Base-by-base conservation (phyloP, 2,888 invertebrate species). In the Pecten maximus region DNA sequence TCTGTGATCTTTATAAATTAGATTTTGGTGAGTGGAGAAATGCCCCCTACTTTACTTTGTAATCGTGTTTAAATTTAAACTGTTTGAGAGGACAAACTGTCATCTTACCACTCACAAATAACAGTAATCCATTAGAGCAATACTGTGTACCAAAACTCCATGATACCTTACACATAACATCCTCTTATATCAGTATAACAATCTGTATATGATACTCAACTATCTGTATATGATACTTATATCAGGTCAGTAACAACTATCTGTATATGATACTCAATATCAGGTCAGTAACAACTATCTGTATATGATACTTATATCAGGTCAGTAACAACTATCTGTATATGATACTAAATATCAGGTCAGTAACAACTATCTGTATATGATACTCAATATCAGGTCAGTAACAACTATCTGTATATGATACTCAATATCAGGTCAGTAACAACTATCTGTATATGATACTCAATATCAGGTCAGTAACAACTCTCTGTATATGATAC, bases 1-100 rank as follows among this genome's bases (percentile, higher is more conserved):
- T 1, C 28, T 74, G 74, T 74, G 74, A 74, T 74, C 74, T 74
- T 74, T 74, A 74, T 74, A 74, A 74, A 74, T 74, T 74, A 74
- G 74, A 74, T 74, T 74, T 74, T 74, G 74, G 74, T 74, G 35
- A 74, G 74, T 28, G 23, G 74, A 74, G 74, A 60, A 60, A 60
- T 60, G 60, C 35, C 74, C 28, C 74, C 74, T 74, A 23, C 74
- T 35, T 74, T 74, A 74, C 74, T 6, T 35, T 28, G 74, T 74
- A 74, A 35, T 74, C 28, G 10, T 54, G 2, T 54, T 54, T 54
- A 2, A 10, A 19, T 2, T 54, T 19, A 54, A 19, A 54, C 60
- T 60, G 60, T 60, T 16, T 60, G n/a, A 23, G 16, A 60, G 6
- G 23, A 23, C 3, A 23, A 60, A 6, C 60, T 60, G n/a, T 60